Base-by-base conservation (phyloP, 2,888 invertebrate genomes). In the Rhimphoctona megacephalus region DNA sequence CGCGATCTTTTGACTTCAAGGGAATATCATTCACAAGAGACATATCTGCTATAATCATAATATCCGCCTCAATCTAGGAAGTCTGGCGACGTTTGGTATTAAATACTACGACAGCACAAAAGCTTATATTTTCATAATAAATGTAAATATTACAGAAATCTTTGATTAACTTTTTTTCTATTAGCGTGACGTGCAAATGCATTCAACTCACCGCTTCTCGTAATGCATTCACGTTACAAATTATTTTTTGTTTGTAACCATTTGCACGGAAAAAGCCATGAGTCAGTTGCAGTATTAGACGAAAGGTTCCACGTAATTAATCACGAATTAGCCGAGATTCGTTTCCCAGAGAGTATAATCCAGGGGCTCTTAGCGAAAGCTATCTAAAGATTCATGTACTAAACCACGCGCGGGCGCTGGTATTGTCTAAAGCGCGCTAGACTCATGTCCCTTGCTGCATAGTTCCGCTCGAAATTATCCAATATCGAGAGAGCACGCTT, bases 301-400 rank as follows among this genome's bases (percentile, higher is more conserved):
- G 66, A 54, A 82, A 82, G 79, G 76, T 82, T 83, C 49, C 69
- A 52, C 61, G 46, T 77, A 79, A 83, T 82, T 85, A 85, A 85
- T 85, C 85, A 79, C 85, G 79, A 85, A 83, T 85, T 76, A 82
- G 78, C 66, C 73, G 74, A 64, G 67, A 82, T 79, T 64, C 79
- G 85, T 79, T 79, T 78, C 49, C 72, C 54, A 39, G 74, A 70
- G 67, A 52, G 79, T 82, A 2, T 25, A 83, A 85, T 83, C 74
- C 79, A 52, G 69, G 69, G 52, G 79, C 74, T 85, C 76, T 70
- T 70, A 73, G 70, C 33, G 77, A 64, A 64, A 85, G 85, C 79
- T 54, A 64, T 72, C 70, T 57, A n/a, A 78, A 30, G 39, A 64
- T 79, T 30, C 61, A 77, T 74, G 69, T 79, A 79, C 43, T 70